Percentiles rank a stretch among this genome's conserved stretches.
Evolutionary conservation across 2,113 vertebrate species (phyloP).

Genomic region (Panthera leo): DNA sequence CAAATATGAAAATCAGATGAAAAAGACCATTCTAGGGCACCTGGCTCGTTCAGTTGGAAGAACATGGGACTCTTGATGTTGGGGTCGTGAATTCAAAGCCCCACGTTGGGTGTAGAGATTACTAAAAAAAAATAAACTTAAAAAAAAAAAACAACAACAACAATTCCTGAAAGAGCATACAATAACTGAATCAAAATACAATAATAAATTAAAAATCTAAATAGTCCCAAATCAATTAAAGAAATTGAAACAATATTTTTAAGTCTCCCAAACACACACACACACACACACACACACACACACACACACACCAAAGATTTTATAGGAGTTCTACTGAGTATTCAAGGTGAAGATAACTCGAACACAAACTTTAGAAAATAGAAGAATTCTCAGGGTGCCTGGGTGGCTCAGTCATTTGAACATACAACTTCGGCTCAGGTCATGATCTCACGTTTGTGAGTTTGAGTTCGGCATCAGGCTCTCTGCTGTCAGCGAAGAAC

Average conservation of each 20-base stretch:
- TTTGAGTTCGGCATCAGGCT: too few species aligned
- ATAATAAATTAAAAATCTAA: not conserved
- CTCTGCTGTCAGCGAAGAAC: too few species aligned
- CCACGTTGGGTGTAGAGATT: not conserved
- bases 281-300: not conserved
- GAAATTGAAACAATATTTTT: not conserved
- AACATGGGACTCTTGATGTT: not conserved
- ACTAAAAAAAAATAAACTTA: not conserved
- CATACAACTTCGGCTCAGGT: too few species aligned
- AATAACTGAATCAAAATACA: not conserved
- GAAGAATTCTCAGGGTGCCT: not conserved
- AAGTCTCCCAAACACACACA: not conserved
- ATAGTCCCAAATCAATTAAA: not conserved
- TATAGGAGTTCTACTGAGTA: not conserved
- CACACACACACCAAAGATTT: not conserved
- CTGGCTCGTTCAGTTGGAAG: not conserved
- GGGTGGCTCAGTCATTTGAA: too few species aligned
- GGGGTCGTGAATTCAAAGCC: not conserved
- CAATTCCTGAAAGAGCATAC: not conserved
- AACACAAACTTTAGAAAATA: slow-evolving; percentile 8
- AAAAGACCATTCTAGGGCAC: not conserved
- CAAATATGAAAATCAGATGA: not conserved
- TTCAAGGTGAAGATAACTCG: not conserved
- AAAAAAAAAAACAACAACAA: not conserved
- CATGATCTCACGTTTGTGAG: too few species aligned